Percentiles rank a stretch among this genome's conserved stretches.
These are phyloP conservation scores for Phallusia fumigata DNA, from an alignment of 23 tunicate genomes.

Conservation along the genomic window DNA sequence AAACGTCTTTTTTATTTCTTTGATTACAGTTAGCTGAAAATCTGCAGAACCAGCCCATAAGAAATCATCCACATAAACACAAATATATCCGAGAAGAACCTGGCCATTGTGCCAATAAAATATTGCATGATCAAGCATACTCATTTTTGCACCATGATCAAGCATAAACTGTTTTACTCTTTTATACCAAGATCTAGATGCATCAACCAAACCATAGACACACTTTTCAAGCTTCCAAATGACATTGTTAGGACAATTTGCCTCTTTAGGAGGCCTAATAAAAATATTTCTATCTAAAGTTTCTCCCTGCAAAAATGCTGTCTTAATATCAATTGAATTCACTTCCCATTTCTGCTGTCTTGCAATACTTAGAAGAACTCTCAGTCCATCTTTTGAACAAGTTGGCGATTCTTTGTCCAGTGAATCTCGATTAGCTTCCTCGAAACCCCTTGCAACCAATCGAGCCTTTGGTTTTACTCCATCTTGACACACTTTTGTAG, in stretches of 20 bases:
- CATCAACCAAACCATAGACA: neutral
- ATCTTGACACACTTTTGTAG: neutral
- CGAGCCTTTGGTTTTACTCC: neutral
- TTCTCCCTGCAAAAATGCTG: neutral
- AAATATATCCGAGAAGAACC: neutral
- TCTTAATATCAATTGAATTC: neutral
- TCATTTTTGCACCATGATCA: neutral
- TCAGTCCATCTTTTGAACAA: neutral
- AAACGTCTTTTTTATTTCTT: constrained; percentile 1
- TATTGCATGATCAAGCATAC: constrained; percentile 10
- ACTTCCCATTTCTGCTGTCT: neutral
- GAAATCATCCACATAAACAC: constrained; percentile 13
- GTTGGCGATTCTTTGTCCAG: neutral
- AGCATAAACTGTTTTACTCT: constrained; percentile 20
- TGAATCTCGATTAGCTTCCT: neutral
- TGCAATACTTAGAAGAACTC: neutral
- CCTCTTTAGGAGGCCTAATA: constrained; percentile 10
- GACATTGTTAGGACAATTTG: neutral
- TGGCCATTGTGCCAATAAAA: constrained; percentile 21
- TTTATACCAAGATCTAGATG: constrained; percentile 12
- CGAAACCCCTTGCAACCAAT: neutral
- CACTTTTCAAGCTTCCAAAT: neutral
- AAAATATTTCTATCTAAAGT: constrained; percentile 3
- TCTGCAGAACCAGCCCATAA: neutral
- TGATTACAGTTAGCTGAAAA: neutral